Conservation (phyloP, 2,113 vertebrate genomes). For the Tragelaphus strepsiceros region DNA sequence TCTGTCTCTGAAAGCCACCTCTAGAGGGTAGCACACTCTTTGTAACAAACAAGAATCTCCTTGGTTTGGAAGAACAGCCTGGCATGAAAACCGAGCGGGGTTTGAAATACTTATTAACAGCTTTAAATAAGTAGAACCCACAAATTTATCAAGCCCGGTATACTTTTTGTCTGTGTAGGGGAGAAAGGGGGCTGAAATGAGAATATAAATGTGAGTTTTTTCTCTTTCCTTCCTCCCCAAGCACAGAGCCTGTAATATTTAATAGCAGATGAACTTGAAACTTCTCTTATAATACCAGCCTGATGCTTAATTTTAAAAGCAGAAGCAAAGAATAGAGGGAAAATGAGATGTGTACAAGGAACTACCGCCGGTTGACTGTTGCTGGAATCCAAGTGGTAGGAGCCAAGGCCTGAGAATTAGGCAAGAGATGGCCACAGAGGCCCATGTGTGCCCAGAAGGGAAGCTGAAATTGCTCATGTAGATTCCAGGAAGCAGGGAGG, state of each 20-base stretch:
- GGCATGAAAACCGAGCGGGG: neutral
- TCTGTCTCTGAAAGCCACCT: conserved; percentile 23
- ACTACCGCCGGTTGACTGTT: rapidly evolving
- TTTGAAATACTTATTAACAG: conserved; percentile 3
- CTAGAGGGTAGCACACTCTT: conserved; percentile 69
- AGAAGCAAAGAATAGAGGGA: neutral
- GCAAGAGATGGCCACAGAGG: neutral
- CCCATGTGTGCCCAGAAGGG: neutral
- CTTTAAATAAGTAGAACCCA: neutral
- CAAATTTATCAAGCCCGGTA: neutral
- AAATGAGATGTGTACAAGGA: neutral
- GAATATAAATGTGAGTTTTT: neutral
- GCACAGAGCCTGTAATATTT: neutral
- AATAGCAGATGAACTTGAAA: conserved; percentile 6
- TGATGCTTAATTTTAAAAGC: neutral
- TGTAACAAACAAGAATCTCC: neutral
- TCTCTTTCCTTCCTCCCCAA: neutral
- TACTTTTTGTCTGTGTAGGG: neutral
- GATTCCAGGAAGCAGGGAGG: neutral
- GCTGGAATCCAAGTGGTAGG: neutral
- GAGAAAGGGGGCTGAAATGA: neutral
- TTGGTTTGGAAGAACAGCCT: neutral
- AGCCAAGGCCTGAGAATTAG: neutral
- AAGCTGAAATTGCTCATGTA: neutral
- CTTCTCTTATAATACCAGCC: neutral